Percentiles rank a stretch among this genome's conserved stretches.
Conservation (phyloP, 2,888 invertebrate genomes). For the Eutolmus rufibarbis region DNA sequence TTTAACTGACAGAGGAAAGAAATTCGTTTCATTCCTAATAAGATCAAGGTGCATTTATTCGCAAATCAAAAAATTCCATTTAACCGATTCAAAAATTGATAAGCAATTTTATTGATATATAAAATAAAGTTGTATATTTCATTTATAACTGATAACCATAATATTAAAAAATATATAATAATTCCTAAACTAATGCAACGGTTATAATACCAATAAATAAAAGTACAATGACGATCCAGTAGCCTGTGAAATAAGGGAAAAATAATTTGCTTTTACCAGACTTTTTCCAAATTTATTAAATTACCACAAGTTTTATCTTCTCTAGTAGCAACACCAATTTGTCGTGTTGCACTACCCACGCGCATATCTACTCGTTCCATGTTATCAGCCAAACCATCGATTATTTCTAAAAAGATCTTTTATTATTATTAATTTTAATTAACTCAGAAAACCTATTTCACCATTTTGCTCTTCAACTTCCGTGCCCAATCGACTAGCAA, state of each 20-base stretch:
- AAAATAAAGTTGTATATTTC: background rate
- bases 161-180: background rate
- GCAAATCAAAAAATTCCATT: background rate
- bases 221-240: conserved; percentile 75
- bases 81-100: background rate
- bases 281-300: conserved; percentile 49
- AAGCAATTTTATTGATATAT: background rate
- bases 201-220: conserved; percentile 73
- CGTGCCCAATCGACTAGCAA: conserved; percentile 75
- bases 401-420: conserved; percentile 66
- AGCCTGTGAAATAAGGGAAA: conserved; percentile 62
- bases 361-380: conserved; percentile 76
- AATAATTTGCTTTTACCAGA: background rate
- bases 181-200: conserved; percentile 62
- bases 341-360: conserved; percentile 71
- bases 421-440: background rate
- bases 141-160: conserved; percentile 26
- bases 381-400: conserved; percentile 77
- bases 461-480: conserved; percentile 84
- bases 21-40: too few species aligned
- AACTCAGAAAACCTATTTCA: conserved; percentile 56
- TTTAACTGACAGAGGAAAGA: too few species aligned
- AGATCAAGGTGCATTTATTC: background rate
- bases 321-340: conserved; percentile 70
- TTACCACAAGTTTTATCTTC: conserved; percentile 77